Conservation (phyloP, 2,113 vertebrate genomes). For the Brevimyrus niger region DNA sequence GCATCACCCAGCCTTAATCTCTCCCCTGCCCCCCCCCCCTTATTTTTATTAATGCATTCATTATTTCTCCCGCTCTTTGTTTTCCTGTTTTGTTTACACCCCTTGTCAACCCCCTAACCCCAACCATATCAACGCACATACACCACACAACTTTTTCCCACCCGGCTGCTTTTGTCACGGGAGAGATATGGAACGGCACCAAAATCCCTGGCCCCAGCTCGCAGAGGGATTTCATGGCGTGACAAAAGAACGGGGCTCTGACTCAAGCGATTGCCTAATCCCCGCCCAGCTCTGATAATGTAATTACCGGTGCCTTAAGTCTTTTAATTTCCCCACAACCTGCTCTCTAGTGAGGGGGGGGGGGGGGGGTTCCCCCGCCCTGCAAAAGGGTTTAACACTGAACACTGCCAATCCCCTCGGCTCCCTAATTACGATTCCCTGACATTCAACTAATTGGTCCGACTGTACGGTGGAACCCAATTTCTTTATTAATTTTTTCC, state of each 20-base stretch:
- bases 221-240: slow-evolving; percentile 85
- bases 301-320: slow-evolving; percentile 99
- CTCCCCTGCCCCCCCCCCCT: slow-evolving; percentile 71
- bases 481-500: slow-evolving; percentile 99
- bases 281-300: slow-evolving; percentile 96
- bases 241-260: slow-evolving; percentile 97
- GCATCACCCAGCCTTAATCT: slow-evolving; percentile 76
- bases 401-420: slow-evolving; percentile 81
- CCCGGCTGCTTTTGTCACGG: slow-evolving; percentile 83
- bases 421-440: slow-evolving; percentile 97
- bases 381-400: slow-evolving; percentile 78
- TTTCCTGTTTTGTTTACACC: slow-evolving; percentile 17
- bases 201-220: slow-evolving; percentile 82
- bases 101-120: background rate
- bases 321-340: slow-evolving; percentile 89
- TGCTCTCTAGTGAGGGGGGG: slow-evolving; percentile 77
- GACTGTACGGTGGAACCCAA: slow-evolving; percentile 89
- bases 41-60: slow-evolving; percentile 11
- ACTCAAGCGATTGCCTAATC: slow-evolving; percentile 99
- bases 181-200: slow-evolving; percentile 88
- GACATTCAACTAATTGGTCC: slow-evolving; percentile 99
- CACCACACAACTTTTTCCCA: slow-evolving; percentile 74
- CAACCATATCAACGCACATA: slow-evolving; percentile 70
- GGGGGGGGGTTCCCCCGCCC: slow-evolving; percentile 78
- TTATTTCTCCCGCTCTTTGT: slow-evolving; percentile 8